Evolutionary conservation across 2,888 invertebrate genomes (phyloP), one percentile per base, ranked within the genome.

Genomic region (Aspidiotus destructor): DNA sequence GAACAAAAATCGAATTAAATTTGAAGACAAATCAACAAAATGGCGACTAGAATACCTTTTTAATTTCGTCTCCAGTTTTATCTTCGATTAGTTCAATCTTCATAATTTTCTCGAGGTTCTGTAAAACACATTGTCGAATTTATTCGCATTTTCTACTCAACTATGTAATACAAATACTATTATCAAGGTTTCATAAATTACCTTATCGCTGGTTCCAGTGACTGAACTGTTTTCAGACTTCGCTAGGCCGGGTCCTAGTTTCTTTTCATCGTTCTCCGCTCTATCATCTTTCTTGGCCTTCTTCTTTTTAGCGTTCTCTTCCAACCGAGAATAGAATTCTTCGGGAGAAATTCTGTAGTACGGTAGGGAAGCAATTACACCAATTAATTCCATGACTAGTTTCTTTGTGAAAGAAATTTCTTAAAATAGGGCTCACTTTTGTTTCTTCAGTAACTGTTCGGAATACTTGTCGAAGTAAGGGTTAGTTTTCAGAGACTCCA

Each of bases 391-490:
- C 41, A 61, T 7, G 9, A 17, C 7, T 28, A 1, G 5, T 28
- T 3, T 28, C 28, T 28, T 28, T 5, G 28, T 28, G 42, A 58
- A 16, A 28, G 40, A 13, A 58, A 58, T 40, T 13, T 48, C 48
- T 28, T 7, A 58, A 58, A 28, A 28, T n/a, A 41, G 3, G 8
- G 57, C 67, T 44, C 28, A 67, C 76, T 87, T 80, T 76, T 90
- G 89, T 17, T 89, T 76, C 70, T 83, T 80, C 0, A 87, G 83
- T 72, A 92, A 88, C 76, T 89, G 89, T 1, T 81, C 78, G 0
- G 89, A 85, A 78, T 92, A 92, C 75, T 92, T 92, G 16, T 86
- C 86, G 74, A 81, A 92, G 75, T 86, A 92, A 0, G 91, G 90
- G 79, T 92, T 92, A 7, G 76, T 77, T 57, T 80, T 78, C 8